phyloP scores from a whole-genome alignment of 2,113 vertebrate genomes.

The Sinocyclocheilus grahami region DNA sequence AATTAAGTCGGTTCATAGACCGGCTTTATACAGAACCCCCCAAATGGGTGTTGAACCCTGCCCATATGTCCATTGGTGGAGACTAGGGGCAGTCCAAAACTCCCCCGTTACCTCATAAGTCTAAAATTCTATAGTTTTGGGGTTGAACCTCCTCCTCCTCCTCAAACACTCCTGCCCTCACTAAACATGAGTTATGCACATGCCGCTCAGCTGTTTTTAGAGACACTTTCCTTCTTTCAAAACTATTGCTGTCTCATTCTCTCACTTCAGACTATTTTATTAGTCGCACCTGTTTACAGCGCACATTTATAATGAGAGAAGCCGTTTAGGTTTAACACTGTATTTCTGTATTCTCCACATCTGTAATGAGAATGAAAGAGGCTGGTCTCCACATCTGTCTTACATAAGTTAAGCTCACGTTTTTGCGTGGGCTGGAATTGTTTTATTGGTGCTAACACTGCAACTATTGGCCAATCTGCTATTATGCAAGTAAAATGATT shows the following conservation, averaged over 20 bases:
- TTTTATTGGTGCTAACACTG: constrained; percentile 9
- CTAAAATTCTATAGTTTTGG: constrained; percentile 53
- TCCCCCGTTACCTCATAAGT: constrained; percentile 73
- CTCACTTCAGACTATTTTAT: too few relatives aligned
- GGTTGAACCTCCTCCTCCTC: constrained; percentile 4
- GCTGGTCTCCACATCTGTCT: neutral
- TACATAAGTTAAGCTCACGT: constrained; percentile 28
- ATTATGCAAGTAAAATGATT: neutral
- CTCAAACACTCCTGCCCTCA: neutral
- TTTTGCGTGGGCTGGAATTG: constrained; percentile 8
- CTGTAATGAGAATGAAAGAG: constrained; percentile 5
- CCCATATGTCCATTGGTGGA: constrained; percentile 81
- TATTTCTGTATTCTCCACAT: neutral
- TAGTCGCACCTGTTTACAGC: too few relatives aligned
- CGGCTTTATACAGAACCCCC: constrained; percentile 74
- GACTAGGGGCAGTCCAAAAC: constrained; percentile 73
- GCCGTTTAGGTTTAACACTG: neutral
- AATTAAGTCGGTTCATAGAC: constrained; percentile 21
- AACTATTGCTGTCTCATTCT: too few relatives aligned
- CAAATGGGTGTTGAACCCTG: constrained; percentile 77
- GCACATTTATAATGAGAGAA: neutral
- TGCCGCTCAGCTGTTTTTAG: too few relatives aligned
- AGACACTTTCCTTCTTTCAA: too few relatives aligned
- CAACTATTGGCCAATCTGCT: neutral
- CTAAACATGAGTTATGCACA: too few relatives aligned